Conservation (phyloP, 2,797 vertebrate genomes). For the Cyprinodon diabolis region DNA sequence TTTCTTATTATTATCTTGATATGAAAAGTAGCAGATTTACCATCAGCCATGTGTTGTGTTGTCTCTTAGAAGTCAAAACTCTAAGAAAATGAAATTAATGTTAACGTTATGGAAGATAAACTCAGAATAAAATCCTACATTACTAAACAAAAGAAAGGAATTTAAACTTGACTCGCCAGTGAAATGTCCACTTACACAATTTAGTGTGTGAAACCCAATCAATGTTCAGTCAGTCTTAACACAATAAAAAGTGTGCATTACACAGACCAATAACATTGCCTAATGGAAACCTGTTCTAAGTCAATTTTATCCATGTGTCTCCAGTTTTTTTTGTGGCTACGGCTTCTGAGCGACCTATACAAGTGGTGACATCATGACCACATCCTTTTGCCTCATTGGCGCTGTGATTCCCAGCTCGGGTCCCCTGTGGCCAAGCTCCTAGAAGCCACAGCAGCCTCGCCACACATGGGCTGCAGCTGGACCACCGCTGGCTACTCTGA, state of each 20-base stretch:
- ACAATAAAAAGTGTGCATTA: constrained; percentile 59
- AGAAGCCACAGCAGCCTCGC: constrained; percentile 74
- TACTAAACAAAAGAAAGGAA: constrained; percentile 14
- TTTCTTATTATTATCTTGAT: constrained; percentile 53
- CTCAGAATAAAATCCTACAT: constrained; percentile 16
- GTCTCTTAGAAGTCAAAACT: constrained; percentile 28
- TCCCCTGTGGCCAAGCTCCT: constrained; percentile 77
- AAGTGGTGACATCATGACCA: constrained; percentile 82
- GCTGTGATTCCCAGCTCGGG: constrained; percentile 64
- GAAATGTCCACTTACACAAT: constrained; percentile 39
- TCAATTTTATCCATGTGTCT: constrained; percentile 76
- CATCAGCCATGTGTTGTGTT: constrained; percentile 34
- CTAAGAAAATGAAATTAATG: constrained; percentile 32
- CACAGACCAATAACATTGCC: constrained; percentile 63
- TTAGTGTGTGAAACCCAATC: constrained; percentile 43
- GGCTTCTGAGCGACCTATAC: constrained; percentile 78
- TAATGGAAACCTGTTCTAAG: constrained; percentile 77
- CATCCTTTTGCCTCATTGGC: constrained; percentile 78
- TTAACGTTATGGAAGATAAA: constrained; percentile 8
- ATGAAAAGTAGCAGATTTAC: constrained; percentile 43
- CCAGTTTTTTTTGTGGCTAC: constrained; percentile 68
- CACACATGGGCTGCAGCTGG: constrained; percentile 83
- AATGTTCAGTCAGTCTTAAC: constrained; percentile 52
- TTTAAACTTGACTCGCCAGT: constrained; percentile 36
- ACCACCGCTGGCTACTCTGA: constrained; percentile 80